phyloP scores from a whole-genome alignment of 2,113 vertebrate genomes.

The Malurus elegans region DNA sequence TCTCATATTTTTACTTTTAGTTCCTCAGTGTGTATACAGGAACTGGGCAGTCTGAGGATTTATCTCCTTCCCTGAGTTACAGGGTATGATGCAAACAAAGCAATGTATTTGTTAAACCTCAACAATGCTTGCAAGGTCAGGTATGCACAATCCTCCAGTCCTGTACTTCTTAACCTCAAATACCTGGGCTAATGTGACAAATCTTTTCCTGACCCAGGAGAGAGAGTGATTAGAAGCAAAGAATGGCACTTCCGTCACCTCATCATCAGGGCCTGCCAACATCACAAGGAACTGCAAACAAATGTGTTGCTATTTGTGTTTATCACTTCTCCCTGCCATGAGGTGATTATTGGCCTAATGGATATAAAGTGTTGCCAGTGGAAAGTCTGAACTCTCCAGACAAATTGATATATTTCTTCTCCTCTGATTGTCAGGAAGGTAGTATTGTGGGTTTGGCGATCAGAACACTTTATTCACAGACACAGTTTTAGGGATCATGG shows the following conservation, averaged over 20 bases:
- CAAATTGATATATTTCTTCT: background rate
- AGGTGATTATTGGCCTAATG: background rate
- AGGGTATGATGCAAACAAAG: background rate
- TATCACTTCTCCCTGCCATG: background rate
- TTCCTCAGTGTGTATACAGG: background rate
- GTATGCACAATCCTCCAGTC: background rate
- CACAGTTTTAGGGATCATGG: fast-evolving
- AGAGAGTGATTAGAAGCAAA: background rate
- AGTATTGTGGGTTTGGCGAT: background rate
- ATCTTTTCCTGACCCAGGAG: background rate
- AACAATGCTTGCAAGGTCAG: background rate
- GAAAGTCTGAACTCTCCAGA: background rate
- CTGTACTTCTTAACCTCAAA: background rate
- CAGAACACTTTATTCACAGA: background rate
- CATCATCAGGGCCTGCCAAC: background rate
- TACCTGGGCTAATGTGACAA: background rate
- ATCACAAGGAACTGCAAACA: background rate
- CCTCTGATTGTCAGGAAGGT: background rate
- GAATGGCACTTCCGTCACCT: background rate
- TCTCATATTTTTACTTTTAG: background rate
- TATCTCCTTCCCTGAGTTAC: background rate
- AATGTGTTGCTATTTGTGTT: background rate
- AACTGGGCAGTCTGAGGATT: background rate
- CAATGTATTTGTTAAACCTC: background rate
- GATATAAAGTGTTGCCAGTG: background rate